Conservation (phyloP, 2,888 invertebrate species). For the Andrena dorsata region DNA sequence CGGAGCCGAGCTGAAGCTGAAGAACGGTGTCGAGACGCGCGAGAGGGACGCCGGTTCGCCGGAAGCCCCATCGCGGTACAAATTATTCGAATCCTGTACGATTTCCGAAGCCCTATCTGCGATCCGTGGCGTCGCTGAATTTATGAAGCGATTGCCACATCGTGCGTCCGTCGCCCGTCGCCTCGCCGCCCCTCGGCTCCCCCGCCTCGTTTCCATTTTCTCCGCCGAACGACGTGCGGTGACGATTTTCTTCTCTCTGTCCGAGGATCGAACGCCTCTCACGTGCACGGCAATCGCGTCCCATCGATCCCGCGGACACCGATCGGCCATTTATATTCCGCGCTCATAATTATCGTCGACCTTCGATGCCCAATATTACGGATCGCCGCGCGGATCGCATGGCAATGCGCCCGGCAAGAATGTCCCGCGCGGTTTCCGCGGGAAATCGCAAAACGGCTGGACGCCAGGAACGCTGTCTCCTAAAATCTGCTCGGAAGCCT, state of each 20-base stretch:
- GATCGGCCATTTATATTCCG: conserved; percentile 72
- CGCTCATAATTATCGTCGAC: conserved; percentile 69
- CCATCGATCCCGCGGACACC: conserved; percentile 59
- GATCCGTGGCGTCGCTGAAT: conserved; percentile 79
- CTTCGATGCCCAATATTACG: conserved; percentile 71
- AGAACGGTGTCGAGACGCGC: conserved; percentile 11
- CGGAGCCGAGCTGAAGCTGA: conserved; percentile 14
- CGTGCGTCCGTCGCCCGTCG: conserved; percentile 19
- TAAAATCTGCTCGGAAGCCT: background rate
- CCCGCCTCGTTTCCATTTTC: conserved; percentile 46
- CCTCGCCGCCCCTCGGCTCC: background rate
- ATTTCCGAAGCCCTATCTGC: conserved; percentile 84
- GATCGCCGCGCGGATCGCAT: conserved; percentile 62
- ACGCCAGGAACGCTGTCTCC: too few species aligned
- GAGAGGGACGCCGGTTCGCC: conserved; percentile 40
- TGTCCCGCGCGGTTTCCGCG: conserved; percentile 31
- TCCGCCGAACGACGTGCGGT: conserved; percentile 11
- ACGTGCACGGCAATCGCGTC: conserved; percentile 63
- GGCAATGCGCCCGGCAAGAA: conserved; percentile 53
- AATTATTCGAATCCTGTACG: conserved; percentile 85
- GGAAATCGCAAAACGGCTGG: conserved; percentile 39
- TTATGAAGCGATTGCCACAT: conserved; percentile 81
- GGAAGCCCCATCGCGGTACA: conserved; percentile 79
- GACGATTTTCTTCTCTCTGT: conserved; percentile 21
- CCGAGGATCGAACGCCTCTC: conserved; percentile 55